Percentiles rank a stretch among this genome's conserved stretches.
Conservation (phyloP, 1,140 invertebrate genomes). For the Calycopis cecrops region DNA sequence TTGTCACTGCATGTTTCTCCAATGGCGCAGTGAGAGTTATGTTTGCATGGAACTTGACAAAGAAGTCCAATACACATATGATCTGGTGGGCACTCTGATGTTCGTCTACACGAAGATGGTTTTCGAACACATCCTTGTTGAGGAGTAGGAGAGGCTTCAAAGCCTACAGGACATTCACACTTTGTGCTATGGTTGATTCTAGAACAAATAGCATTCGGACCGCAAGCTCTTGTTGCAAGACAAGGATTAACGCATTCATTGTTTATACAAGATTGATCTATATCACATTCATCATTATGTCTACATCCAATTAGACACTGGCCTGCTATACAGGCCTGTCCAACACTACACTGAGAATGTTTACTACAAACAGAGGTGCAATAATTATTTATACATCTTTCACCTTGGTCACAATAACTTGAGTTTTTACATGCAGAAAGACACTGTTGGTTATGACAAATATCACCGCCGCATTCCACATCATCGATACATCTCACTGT, state of each 20-base stretch:
- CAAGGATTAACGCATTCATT: conserved; percentile 92
- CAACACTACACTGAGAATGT: conserved; percentile 85
- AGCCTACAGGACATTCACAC: conserved; percentile 88
- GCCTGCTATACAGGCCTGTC: conserved; percentile 87
- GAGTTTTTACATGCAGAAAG: conserved; percentile 86
- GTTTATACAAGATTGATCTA: conserved; percentile 85
- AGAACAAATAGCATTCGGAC: conserved; percentile 88
- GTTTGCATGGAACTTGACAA: conserved; percentile 85
- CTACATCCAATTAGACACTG: conserved; percentile 89
- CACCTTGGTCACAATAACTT: conserved; percentile 86
- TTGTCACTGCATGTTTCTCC: conserved; percentile 89
- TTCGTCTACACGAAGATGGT: conserved; percentile 78
- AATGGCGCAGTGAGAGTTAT: conserved; percentile 82
- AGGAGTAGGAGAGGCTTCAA: conserved; percentile 91
- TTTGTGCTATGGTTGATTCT: conserved; percentile 81
- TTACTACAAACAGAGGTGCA: conserved; percentile 86
- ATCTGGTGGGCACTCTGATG: conserved; percentile 81
- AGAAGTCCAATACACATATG: conserved; percentile 84
- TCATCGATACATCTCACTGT: conserved; percentile 81
- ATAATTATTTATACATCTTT: conserved; percentile 86
- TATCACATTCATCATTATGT: conserved; percentile 85
- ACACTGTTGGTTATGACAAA: conserved; percentile 90
- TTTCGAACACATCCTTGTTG: conserved; percentile 90
- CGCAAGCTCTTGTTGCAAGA: conserved; percentile 83
- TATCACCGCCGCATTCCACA: conserved; percentile 83